These are phyloP conservation scores for Dynastes grantii DNA, from an alignment of 2,888 invertebrate species.

Conservation along the genomic window DNA sequence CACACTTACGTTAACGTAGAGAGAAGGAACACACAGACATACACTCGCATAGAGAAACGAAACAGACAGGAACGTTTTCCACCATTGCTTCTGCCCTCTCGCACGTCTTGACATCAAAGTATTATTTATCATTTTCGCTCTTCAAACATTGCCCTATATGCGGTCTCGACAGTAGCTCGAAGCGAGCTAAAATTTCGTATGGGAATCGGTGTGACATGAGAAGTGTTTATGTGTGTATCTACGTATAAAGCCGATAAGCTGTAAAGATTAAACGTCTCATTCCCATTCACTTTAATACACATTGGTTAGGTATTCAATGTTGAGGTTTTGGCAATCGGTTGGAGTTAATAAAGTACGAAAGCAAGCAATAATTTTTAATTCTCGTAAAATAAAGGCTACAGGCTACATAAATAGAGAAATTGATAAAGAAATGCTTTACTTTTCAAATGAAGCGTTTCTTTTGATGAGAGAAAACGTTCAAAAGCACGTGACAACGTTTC, in stretches of 20 bases:
- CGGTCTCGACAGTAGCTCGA: neutral
- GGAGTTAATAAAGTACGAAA: no score
- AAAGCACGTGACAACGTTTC: no score
- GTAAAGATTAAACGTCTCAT: no score
- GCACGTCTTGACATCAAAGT: conserved; percentile 35
- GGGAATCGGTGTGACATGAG: neutral
- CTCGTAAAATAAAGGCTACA: no score
- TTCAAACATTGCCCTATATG: conserved; percentile 20
- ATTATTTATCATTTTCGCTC: conserved; percentile 49
- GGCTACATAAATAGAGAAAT: no score
- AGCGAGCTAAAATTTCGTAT: conserved; percentile 6
- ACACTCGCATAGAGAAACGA: neutral
- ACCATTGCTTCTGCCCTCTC: conserved; percentile 24
- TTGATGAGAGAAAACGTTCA: no score
- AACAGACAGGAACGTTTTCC: conserved; percentile 28
- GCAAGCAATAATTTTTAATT: no score
- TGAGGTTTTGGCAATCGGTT: no score
- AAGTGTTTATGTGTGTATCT: neutral
- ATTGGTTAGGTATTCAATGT: neutral
- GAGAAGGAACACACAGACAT: neutral
- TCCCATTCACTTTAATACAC: no score
- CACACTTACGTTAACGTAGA: conserved; percentile 1
- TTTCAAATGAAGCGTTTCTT: no score
- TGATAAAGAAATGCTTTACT: no score
- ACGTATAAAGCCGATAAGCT: neutral